Evolutionary conservation across 2,888 invertebrate species (phyloP).

Genomic region (Rotaria magnacalcarata): DNA sequence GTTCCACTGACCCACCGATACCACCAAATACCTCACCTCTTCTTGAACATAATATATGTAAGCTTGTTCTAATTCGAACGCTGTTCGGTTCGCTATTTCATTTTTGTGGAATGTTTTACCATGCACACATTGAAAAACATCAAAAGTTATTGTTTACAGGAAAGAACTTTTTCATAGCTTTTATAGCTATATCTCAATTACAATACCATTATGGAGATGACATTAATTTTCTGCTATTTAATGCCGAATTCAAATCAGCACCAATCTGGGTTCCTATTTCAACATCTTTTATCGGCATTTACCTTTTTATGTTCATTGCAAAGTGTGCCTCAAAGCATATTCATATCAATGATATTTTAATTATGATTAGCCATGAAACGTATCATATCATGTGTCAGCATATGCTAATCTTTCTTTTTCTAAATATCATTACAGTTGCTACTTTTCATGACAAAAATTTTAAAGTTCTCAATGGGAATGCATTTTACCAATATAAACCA

Average conservation of each 20-base stretch:
- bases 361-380: neutral
- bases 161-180: neutral
- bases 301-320: constrained; percentile 7
- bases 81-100: neutral
- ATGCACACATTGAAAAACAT: neutral
- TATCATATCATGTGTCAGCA: constrained; percentile 30
- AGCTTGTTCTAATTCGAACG: neutral
- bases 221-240: neutral
- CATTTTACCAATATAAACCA: neutral
- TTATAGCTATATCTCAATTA: neutral
- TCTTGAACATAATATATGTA: neutral
- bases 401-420: neutral
- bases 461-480: neutral
- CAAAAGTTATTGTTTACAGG: neutral
- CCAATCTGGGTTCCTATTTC: neutral
- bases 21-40: neutral
- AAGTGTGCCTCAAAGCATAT: neutral
- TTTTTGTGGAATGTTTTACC: neutral
- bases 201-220: neutral
- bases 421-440: constrained; percentile 4
- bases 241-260: neutral
- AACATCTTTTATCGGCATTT: neutral
- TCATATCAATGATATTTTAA: neutral
- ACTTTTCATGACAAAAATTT: neutral
- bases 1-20: neutral